Base-by-base conservation (phyloP, 2,888 invertebrate species). In the Uloborus plumipes region DNA sequence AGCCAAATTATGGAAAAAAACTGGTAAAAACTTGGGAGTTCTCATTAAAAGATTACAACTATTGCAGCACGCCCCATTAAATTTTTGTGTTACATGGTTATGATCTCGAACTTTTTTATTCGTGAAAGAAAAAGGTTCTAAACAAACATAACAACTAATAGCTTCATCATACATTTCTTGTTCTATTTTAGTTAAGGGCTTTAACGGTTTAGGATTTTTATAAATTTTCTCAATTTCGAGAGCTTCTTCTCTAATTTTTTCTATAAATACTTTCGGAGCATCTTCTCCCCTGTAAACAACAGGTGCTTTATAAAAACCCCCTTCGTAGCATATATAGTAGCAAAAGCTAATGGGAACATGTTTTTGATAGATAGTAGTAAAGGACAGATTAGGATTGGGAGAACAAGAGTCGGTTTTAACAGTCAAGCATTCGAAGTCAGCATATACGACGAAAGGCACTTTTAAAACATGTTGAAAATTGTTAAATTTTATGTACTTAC, bases 321-420 rank as follows among this genome's bases (percentile, higher is more conserved):
- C 31, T 11, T 69, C 55, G 9, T 53, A 18, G 15, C 26, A 51
- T 22, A 69, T 31, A 18, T 50, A 69, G 31, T 69, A 69, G 3
- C 26, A 69, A 26, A 69, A 69, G 26, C 69, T 55, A 26, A 69
- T 53, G 11, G 69, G 69, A 11, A 53, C n/a, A 69, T 69, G 53
- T 31, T 66, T 69, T 53, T 69, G 53, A 16, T 69, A 69, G 16
- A 16, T 6, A 53, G 31, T 53, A 3, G 55, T 69, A 31, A 53
- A 69, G 0, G 69, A 39, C 11, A 7, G 15, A 13, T 15, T 9
- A 55, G 69, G 51, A 18, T 31, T 55, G 0, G 69, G 53, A 7
- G 26, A 39, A 31, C 69, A 69, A n/a, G 2, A 50, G n/a, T 53
- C 31, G 11, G 31, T 31, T 53, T 66, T 66, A 14, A 49, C 22